Evolutionary conservation across 2,113 vertebrate species (phyloP), one percentile per base, ranked within the genome.

Genomic region (Collichthys lucidus): DNA sequence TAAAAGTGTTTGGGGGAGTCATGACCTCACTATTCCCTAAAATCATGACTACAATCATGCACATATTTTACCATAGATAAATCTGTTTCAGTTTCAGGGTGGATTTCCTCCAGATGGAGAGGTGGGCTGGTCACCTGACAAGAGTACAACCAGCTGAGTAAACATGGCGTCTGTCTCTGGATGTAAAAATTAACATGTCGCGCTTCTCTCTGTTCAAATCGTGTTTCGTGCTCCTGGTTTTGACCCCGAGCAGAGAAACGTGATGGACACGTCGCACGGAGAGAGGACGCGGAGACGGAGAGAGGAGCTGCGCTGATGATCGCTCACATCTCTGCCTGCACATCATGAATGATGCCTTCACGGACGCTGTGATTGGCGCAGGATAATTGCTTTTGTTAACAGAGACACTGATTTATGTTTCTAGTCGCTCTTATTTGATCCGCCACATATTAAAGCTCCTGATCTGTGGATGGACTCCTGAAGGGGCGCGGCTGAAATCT

Each of bases 161-260:
- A 95, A 94, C 87, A 95, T 95, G 94, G 94, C 95, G 90, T 78
- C 92, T 17, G 78, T 91, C 44, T 83, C 78, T 71, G 79, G 62
- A 75, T 46, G 86, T 74, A 61, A 72, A 50, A 61, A 78, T 76
- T 49, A 40, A 73, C 44, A 73, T 72, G 29, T 17, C 74, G 55
- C 65, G 60, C 46, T 57, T 60, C 46, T 69, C 42, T 53, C 14
- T 52, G 46, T 46, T 40, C 19, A 46, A 26, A 50, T 56, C 74
- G 29, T 62, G 29, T 56, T 53, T 35, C 26, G 20, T 7, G 29
- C 20, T 1, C 19, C 19, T 17, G 24, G 8, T 26, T 42, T 22
- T 0, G 11, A 8, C 5, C 24, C 40, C 0, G 16, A 26, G 22
- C 4, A 57, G 17, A 35, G 10, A 0, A 19, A 20, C 12, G 68